Base-by-base conservation (phyloP, 2,797 vertebrate species). In the Furcifer pardalis region DNA sequence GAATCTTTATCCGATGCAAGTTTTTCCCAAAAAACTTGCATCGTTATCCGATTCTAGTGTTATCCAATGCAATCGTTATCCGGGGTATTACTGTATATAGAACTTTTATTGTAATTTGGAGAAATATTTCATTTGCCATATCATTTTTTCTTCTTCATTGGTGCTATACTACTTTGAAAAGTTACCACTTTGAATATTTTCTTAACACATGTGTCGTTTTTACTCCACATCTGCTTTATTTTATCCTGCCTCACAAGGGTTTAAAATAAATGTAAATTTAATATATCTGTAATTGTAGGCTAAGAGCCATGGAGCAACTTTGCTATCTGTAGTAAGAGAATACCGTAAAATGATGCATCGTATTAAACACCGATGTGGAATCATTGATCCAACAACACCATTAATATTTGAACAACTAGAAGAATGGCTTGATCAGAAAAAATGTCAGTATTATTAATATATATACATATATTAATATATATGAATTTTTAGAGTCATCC, bases 401-500 rank as follows among this genome's bases (percentile, higher is more conserved):
- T 40, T 91, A 62, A 1, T 5, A 12, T 84, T 89, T 68, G 7
- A 65, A 83, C 90, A 95, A 60, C 23, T 94, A 77, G 91, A 95
- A 27, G 89, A 95, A 32, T 94, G 90, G 89, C 86, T 95, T 89
- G 93, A 94, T 44, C 91, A 92, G 62, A 92, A 92, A 92, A 93
- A 91, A 63, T 85, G 90, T 90, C 90, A 88, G 90, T 85, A 23
- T 49, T 79, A 1, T 1, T 85, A 0, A 37, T 0, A 37, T 84
- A 87, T 19, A n/a, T n/a, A n/a, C n/a, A n/a, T n/a, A n/a, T n/a
- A n/a, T n/a, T n/a, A n/a, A n/a, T n/a, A n/a, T n/a, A n/a, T 89
- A n/a, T 5, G 21, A 19, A 56, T 56, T 46, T 3, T 27, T 30
- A 42, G 3, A 63, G 49, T 83, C 66, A n/a, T 32, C 1, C 35